Evolutionary conservation across 2,888 invertebrate genomes (phyloP).

Genomic region (Pseudanteris insignis): DNA sequence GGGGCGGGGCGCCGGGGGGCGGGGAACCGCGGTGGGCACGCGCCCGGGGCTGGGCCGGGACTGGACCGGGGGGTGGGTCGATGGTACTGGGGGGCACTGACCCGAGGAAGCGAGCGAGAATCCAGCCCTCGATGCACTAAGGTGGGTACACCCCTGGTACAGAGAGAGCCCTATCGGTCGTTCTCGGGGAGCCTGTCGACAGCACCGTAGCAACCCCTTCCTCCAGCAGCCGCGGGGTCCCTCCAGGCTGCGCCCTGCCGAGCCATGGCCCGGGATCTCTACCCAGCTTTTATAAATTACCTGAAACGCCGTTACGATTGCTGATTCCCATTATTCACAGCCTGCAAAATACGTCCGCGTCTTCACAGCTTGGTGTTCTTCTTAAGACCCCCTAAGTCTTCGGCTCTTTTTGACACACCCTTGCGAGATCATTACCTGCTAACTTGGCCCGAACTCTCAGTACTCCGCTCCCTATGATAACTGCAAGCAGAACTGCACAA

Average conservation of each 20-base stretch:
- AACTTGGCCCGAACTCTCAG: too few species aligned
- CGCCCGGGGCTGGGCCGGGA: constrained; percentile 62
- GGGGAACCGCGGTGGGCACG: constrained; percentile 52
- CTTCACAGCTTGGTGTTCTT: constrained; percentile 8
- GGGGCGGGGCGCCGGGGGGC: constrained; percentile 53
- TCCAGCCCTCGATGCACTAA: constrained; percentile 61
- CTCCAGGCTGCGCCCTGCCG: constrained; percentile 47
- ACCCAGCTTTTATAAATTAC: constrained; percentile 62
- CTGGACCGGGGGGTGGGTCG: constrained; percentile 66
- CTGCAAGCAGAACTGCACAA: too few species aligned
- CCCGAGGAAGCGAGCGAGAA: constrained; percentile 60
- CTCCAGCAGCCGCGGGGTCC: constrained; percentile 41
- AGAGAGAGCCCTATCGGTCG: constrained; percentile 46
- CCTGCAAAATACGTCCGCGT: constrained; percentile 40
- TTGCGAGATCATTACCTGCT: too few species aligned
- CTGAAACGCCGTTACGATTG: constrained; percentile 49
- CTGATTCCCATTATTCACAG: constrained; percentile 49
- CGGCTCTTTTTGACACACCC: constrained; percentile 15
- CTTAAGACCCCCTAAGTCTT: too few species aligned
- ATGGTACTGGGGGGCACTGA: constrained; percentile 67
- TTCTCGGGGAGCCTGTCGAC: constrained; percentile 45
- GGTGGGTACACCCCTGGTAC: constrained; percentile 61
- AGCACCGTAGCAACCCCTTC: constrained; percentile 48
- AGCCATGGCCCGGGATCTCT: constrained; percentile 58
- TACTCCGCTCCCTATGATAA: too few species aligned